phyloP scores from a whole-genome alignment of 2,113 vertebrate genomes.

The Eretmodus cyanostictus region DNA sequence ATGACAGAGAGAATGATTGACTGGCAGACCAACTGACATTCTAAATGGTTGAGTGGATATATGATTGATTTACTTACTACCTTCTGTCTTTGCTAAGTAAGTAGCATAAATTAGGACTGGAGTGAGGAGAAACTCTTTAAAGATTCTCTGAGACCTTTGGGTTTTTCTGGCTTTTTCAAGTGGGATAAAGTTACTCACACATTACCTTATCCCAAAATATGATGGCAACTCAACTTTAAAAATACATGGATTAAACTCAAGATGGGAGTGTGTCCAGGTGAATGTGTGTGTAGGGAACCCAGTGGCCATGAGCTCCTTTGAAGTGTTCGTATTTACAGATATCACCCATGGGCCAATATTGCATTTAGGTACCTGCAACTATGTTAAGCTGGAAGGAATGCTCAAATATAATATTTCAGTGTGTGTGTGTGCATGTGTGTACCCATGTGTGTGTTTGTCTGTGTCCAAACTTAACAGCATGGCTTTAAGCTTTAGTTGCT shows the following conservation, averaged over 20 bases:
- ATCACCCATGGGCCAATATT: constrained; percentile 40
- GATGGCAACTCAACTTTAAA: constrained; percentile 38
- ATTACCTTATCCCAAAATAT: neutral
- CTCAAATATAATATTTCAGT: constrained; percentile 2
- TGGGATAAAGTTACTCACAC: constrained; percentile 29
- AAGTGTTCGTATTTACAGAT: constrained; percentile 40
- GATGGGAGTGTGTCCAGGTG: neutral
- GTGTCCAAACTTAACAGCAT: constrained; percentile 15
- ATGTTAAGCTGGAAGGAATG: constrained; percentile 24
- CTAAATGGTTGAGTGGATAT: constrained; percentile 54
- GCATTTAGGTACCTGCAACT: constrained; percentile 42
- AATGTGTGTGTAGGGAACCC: neutral
- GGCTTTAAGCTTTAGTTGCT: constrained; percentile 29
- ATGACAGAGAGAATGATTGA: constrained; percentile 41
- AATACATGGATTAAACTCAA: constrained; percentile 19
- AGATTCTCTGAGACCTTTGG: neutral
- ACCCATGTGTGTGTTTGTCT: neutral
- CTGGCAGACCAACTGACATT: constrained; percentile 30
- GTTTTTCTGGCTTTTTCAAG: constrained; percentile 12
- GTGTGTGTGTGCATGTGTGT: neutral
- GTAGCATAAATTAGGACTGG: constrained; percentile 45
- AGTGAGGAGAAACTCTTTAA: constrained; percentile 2
- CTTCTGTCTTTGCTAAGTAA: constrained; percentile 44
- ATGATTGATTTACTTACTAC: constrained; percentile 58
- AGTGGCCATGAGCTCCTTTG: constrained; percentile 44